phyloP scores from a whole-genome alignment of 2,113 vertebrate species.

The Neotoma lepida region DNA sequence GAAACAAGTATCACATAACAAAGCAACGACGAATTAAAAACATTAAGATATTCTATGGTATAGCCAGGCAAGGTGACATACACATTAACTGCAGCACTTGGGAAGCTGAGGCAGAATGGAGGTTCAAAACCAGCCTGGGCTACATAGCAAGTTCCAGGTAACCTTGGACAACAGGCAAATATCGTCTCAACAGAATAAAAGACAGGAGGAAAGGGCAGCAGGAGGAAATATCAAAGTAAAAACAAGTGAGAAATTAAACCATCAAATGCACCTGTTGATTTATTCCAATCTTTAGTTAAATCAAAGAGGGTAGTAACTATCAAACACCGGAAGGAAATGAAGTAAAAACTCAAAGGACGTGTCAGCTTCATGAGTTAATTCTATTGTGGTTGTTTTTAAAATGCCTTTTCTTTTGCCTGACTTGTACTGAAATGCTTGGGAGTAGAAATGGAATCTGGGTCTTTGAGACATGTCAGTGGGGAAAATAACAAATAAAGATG shows the following conservation, averaged over 20 bases:
- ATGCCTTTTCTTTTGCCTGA: background rate
- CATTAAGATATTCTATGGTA: background rate
- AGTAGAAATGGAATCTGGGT: background rate
- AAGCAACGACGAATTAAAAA: conserved; percentile 17
- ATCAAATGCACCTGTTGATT: background rate
- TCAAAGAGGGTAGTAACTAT: background rate
- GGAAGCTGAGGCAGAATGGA: background rate
- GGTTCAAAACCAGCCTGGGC: background rate
- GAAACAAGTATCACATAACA: background rate
- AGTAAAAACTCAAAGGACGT: background rate
- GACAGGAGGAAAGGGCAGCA: background rate
- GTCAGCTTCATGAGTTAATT: background rate
- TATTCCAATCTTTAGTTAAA: background rate
- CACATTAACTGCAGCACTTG: too few species aligned
- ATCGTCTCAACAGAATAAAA: background rate
- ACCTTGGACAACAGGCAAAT: background rate
- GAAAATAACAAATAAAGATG: background rate
- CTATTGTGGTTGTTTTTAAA: background rate
- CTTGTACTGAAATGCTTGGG: background rate
- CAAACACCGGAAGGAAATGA: background rate
- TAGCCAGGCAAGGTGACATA: background rate
- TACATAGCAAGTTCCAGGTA: background rate
- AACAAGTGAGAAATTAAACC: background rate
- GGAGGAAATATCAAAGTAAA: background rate
- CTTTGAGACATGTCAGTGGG: background rate